These are phyloP conservation scores for Eupeodes latifasciatus DNA, from an alignment of 2,888 invertebrate species.

Conservation along the genomic window DNA sequence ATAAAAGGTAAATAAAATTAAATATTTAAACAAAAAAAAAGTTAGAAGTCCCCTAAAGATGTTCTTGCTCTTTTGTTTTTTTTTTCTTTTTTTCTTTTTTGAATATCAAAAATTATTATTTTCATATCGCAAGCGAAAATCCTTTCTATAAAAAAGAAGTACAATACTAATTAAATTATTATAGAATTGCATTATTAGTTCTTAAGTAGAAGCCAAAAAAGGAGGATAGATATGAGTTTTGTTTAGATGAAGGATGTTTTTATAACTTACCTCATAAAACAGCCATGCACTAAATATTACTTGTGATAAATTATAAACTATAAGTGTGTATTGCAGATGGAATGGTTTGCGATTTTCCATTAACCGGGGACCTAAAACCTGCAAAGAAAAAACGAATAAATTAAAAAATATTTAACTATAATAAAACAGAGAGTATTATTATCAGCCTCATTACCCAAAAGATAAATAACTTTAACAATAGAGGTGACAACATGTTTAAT, in stretches of 20 bases:
- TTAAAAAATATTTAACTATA: not conserved
- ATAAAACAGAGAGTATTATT: not conserved
- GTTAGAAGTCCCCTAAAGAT: not conserved
- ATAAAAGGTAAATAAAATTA: conserved; percentile 67
- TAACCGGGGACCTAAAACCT: conserved; percentile 93
- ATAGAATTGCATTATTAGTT: conserved; percentile 75
- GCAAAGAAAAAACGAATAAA: conserved; percentile 79
- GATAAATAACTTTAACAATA: not conserved
- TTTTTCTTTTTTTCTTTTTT: not conserved
- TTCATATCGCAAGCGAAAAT: conserved; percentile 59
- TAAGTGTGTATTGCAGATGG: conserved; percentile 90
- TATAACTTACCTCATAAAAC: conserved; percentile 93
- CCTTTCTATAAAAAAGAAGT: conserved; percentile 68
- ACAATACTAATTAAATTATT: conserved; percentile 34
- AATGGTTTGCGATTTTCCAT: conserved; percentile 97
- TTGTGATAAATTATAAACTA: conserved; percentile 94
- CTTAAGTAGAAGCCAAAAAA: conserved; percentile 70
- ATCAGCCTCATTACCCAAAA: not conserved
- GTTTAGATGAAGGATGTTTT: conserved; percentile 40
- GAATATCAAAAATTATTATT: conserved; percentile 16
- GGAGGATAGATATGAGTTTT: conserved; percentile 64
- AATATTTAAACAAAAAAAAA: conserved; percentile 37
- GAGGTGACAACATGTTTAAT: conserved; percentile 8
- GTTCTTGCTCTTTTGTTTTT: conserved; percentile 32
- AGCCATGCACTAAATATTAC: conserved; percentile 95